These are phyloP conservation scores for Cetoscarus ocellatus DNA, from an alignment of 2,797 vertebrate genomes.

Conservation along the genomic window DNA sequence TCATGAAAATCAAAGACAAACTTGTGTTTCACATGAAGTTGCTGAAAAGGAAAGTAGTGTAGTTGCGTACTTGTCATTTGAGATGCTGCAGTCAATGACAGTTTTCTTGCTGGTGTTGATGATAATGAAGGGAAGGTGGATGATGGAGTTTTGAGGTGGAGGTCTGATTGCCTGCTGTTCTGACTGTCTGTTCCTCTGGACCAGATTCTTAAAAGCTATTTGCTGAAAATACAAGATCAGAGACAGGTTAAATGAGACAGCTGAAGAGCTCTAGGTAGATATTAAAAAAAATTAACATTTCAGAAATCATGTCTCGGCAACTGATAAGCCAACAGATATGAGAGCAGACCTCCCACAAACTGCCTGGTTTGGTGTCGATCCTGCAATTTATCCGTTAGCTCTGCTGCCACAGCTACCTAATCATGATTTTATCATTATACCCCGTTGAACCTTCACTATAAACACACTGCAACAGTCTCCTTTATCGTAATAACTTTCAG, in stretches of 20 bases:
- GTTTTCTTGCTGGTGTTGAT: slow-evolving; percentile 99
- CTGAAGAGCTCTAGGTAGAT: background rate
- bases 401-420: background rate
- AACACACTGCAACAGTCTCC: no score
- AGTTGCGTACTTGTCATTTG: slow-evolving; percentile 95
- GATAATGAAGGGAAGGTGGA: slow-evolving; percentile 98
- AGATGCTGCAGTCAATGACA: slow-evolving; percentile 99
- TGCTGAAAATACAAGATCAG: slow-evolving; percentile 84
- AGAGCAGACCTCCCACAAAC: no score
- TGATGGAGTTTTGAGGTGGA: slow-evolving; percentile 96
- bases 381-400: background rate
- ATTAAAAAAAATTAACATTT: background rate
- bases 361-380: no score
- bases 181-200: slow-evolving; percentile 94
- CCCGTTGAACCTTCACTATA: no score
- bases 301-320: background rate
- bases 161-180: slow-evolving; percentile 94
- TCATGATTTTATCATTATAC: no score
- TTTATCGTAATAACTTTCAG: no score
- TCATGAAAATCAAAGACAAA: background rate
- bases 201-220: slow-evolving; percentile 99
- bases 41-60: background rate
- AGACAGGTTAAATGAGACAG: slow-evolving; percentile 6
- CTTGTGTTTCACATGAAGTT: background rate
- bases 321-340: background rate